phyloP scores from a whole-genome alignment of 1,140 invertebrate species.

The Popillia japonica region DNA sequence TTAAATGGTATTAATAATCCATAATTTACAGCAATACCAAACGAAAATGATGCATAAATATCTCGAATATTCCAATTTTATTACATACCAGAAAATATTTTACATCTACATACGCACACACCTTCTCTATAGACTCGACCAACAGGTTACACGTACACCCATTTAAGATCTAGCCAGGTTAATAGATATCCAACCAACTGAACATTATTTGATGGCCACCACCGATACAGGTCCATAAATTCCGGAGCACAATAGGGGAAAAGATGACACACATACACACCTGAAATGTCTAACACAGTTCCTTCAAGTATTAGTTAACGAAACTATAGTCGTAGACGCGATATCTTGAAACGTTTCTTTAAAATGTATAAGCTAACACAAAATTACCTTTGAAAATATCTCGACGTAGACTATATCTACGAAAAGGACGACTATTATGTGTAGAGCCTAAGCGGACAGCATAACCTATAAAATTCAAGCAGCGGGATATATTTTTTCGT shows the following conservation, averaged over 20 bases:
- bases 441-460: neutral
- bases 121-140: neutral
- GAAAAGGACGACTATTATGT: too few relatives aligned
- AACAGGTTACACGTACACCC: neutral
- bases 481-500: neutral
- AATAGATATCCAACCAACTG: constrained; percentile 9
- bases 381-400: too few relatives aligned
- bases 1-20: too few relatives aligned
- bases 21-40: too few relatives aligned
- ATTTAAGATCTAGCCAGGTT: neutral
- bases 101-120: neutral
- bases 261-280: neutral
- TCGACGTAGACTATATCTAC: too few relatives aligned
- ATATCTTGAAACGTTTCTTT: too few relatives aligned
- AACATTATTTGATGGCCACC: neutral
- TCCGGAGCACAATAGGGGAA: neutral
- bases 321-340: neutral
- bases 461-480: constrained; percentile 11
- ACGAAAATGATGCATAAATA: too few relatives aligned
- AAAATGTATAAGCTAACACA: too few relatives aligned
- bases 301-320: neutral
- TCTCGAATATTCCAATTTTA: too few relatives aligned
- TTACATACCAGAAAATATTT: neutral
- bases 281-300: neutral
- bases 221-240: neutral